A percentile compares a stretch with the other conserved stretches of the same genome.
Conservation (phyloP, 2,797 vertebrate species). For the Alfaro cultratus region DNA sequence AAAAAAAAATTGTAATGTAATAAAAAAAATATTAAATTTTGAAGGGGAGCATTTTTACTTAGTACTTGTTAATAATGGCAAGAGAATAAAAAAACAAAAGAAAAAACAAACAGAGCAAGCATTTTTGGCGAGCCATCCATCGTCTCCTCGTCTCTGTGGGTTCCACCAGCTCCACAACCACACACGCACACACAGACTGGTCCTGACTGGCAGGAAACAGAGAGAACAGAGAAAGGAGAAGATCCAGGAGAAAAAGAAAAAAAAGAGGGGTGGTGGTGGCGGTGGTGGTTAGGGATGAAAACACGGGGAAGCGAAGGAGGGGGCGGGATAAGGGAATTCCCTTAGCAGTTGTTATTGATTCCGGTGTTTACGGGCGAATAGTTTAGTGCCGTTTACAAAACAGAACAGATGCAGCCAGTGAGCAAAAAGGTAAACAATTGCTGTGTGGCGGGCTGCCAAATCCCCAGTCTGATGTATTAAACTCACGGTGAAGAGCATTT, state of each 20-base stretch:
- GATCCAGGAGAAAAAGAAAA: slow-evolving; percentile 55
- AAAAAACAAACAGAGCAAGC: slow-evolving; percentile 62
- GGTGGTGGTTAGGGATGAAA: slow-evolving; percentile 72
- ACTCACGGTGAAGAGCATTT: slow-evolving; percentile 96
- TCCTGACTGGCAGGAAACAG: slow-evolving; percentile 82
- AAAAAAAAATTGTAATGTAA: neutral
- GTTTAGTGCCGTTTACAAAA: slow-evolving; percentile 98
- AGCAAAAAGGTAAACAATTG: slow-evolving; percentile 99
- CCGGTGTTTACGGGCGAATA: slow-evolving; percentile 92
- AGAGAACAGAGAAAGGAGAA: slow-evolving; percentile 56
- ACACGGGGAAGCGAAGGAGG: slow-evolving; percentile 75
- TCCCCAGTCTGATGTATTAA: slow-evolving; percentile 95
- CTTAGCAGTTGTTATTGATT: slow-evolving; percentile 99
- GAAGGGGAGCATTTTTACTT: slow-evolving; percentile 53
- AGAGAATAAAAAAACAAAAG: slow-evolving; percentile 55
- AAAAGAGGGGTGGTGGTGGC: slow-evolving; percentile 19
- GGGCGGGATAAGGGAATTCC: slow-evolving; percentile 86
- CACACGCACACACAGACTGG: slow-evolving; percentile 52
- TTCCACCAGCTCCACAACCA: slow-evolving; percentile 78
- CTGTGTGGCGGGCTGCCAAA: slow-evolving; percentile 96
- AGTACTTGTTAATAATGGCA: slow-evolving; percentile 65
- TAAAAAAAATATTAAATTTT: slow-evolving; percentile 28
- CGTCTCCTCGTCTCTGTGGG: slow-evolving; percentile 65
- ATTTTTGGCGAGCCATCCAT: slow-evolving; percentile 72
- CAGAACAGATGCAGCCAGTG: slow-evolving; percentile 98